Evolutionary conservation across 2,888 invertebrate genomes (phyloP), one percentile per base, ranked within the genome.

Genomic region (Pachycephus smyrnensis): DNA sequence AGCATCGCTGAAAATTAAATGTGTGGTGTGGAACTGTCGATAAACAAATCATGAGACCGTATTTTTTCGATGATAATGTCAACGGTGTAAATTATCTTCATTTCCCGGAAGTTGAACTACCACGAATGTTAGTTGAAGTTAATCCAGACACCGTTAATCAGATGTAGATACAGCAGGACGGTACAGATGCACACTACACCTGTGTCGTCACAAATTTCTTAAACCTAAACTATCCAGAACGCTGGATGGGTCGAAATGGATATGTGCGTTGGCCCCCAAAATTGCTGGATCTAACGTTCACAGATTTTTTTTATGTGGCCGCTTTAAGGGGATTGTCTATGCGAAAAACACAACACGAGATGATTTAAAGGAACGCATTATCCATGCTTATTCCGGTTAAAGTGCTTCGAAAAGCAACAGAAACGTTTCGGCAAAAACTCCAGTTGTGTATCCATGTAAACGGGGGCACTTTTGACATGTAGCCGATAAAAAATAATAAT

Each of bases 1-100:
- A 89, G 76, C 84, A 86, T 81, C 77, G 80, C 71, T 85, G 80
- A 83, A 80, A 76, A 30, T 12, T 85, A 3, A 85, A 86, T 69
- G 82, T 82, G 15, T 86, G 84, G 82, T 82, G 83, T 73, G 82
- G 82, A 11, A 83, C 86, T 68, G 15, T 83, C 12, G 77, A 78
- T 68, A 76, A 75, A 68, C 33, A 71, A 75, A 35, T 84, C 35
- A 79, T 83, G 68, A 80, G 82, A 4, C 82, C 79, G 11, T 76
- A 75, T 79, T 78, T 84, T 78, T 82, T 85, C 33, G 80, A 83
- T 15, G 73, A 76, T 68, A 77, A 69, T 76, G 78, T 82, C n/a
- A 82, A 76, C 68, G 82, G 82, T 9, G 73, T 32, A 23, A 77
- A 15, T 69, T 84, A 82, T 78, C 74, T 79, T 12, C 73, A 79